These are phyloP conservation scores for Drosophila prolongata DNA, from an alignment of 2,888 invertebrate genomes.

Conservation along the genomic window DNA sequence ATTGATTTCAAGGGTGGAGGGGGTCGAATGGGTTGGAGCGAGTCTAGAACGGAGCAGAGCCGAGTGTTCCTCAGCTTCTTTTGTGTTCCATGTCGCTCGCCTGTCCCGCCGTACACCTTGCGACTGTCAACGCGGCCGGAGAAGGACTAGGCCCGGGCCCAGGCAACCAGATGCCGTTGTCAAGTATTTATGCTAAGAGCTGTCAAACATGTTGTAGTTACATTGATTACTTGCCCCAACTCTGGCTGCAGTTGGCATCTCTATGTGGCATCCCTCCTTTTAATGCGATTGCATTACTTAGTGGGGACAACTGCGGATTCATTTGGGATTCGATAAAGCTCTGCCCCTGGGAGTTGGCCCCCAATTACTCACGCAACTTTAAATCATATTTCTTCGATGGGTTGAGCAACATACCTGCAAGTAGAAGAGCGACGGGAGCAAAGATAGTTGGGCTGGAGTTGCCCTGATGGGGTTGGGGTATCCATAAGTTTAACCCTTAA, in stretches of 20 bases:
- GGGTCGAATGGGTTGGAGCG: conserved; percentile 14
- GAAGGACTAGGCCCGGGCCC: conserved; percentile 19
- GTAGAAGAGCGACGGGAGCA: too few relatives aligned
- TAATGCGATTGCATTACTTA: conserved; percentile 70
- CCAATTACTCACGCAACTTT: conserved; percentile 26
- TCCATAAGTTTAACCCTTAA: conserved; percentile 41
- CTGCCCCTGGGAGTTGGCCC: neutral
- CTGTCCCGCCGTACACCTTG: conserved; percentile 59
- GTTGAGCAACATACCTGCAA: conserved; percentile 50
- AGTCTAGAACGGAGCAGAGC: conserved; percentile 35
- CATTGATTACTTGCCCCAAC: conserved; percentile 69
- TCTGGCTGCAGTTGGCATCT: conserved; percentile 15
- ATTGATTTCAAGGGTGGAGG: conserved; percentile 45
- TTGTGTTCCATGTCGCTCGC: conserved; percentile 62
- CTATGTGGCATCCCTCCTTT: conserved; percentile 28
- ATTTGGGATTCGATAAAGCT: conserved; percentile 45
- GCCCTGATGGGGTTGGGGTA: neutral
- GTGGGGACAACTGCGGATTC: conserved; percentile 50
- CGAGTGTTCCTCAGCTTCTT: conserved; percentile 31
- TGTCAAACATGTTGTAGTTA: conserved; percentile 80
- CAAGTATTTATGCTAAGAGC: conserved; percentile 80
- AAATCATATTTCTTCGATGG: conserved; percentile 14
- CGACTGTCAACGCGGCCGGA: conserved; percentile 52
- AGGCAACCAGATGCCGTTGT: conserved; percentile 40
- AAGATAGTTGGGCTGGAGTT: neutral